phyloP scores from a whole-genome alignment of 2,797 vertebrate genomes.

The Prionace glauca region DNA sequence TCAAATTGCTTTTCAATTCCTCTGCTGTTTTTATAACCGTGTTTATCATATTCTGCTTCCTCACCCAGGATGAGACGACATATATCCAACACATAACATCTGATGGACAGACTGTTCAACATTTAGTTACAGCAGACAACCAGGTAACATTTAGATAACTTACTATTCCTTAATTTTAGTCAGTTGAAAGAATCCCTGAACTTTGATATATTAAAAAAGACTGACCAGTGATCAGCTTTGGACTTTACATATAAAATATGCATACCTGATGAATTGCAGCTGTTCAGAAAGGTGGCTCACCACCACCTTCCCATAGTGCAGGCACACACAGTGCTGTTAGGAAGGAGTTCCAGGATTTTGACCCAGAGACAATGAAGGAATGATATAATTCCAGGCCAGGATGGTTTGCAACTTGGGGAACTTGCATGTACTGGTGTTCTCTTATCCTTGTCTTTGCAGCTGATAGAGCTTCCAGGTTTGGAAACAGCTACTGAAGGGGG shows the following conservation, averaged over 20 bases:
- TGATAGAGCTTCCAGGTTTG: too few species aligned
- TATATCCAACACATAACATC: conserved; percentile 97
- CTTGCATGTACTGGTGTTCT: too few species aligned
- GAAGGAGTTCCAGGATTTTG: too few species aligned
- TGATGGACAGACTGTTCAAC: conserved; percentile 89
- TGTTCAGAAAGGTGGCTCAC: too few species aligned
- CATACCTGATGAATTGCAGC: neutral
- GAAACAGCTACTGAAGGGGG: too few species aligned
- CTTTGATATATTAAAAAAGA: neutral
- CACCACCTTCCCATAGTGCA: too few species aligned
- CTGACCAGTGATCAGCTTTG: neutral
- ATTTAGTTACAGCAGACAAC: conserved; percentile 86
- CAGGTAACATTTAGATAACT: conserved; percentile 63
- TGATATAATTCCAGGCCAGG: too few species aligned
- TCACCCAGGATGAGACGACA: conserved; percentile 76
- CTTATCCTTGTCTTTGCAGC: too few species aligned
- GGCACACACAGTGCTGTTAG: too few species aligned
- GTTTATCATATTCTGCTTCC: neutral
- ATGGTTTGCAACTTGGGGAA: too few species aligned
- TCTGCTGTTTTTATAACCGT: neutral
- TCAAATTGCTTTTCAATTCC: neutral
- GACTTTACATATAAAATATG: neutral
- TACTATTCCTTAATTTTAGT: neutral
- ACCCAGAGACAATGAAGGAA: too few species aligned
- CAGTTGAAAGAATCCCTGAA: neutral